Evolutionary conservation across 2,888 invertebrate species (phyloP), one percentile per base, ranked within the genome.

Genomic region (Hirtodrosophila alboralis): DNA sequence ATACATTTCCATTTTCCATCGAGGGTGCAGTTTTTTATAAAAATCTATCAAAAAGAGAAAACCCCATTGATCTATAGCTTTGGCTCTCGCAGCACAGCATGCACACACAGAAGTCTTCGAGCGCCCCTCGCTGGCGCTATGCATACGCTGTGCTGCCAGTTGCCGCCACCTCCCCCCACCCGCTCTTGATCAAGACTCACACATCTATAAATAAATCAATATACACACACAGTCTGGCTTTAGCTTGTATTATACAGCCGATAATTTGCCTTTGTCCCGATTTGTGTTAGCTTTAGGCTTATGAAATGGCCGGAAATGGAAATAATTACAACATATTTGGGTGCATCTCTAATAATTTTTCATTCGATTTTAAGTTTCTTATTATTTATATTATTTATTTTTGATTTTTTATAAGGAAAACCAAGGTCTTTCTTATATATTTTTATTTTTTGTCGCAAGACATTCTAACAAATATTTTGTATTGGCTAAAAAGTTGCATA

Each of bases 301-400:
- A 1, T 8, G 23, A 62, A n/a, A 63, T 40, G 57, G 36, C 68
- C 66, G 74, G 78, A 81, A 85, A 87, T 87, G 89, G 89, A 90
- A 89, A 89, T 90, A 89, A 88, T 90, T 90, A 90, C 90, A 90
- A 90, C 87, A 90, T 85, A 85, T 88, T 87, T 90, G 90, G 90
- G 90, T 83, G 83, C 90, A 89, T 90, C 89, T 90, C 90, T 76
- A 61, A 84, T 64, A 87, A 85, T 88, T 87, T 89, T 89, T 86
- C 80, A 89, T 88, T 85, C 87, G 66, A 76, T 87, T 83, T 64
- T 83, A 0, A 54, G 62, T 83, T 87, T 7, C 8, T 64, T 79
- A 54, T 83, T 18, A 56, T 53, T 79, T 87, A n/a, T 28, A 14
- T 85, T 87, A 85, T 61, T 51, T 78, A 81, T 44, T 58, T 70